Base-by-base conservation (phyloP, 1,140 invertebrate species). In the Antheraea pernyi region DNA sequence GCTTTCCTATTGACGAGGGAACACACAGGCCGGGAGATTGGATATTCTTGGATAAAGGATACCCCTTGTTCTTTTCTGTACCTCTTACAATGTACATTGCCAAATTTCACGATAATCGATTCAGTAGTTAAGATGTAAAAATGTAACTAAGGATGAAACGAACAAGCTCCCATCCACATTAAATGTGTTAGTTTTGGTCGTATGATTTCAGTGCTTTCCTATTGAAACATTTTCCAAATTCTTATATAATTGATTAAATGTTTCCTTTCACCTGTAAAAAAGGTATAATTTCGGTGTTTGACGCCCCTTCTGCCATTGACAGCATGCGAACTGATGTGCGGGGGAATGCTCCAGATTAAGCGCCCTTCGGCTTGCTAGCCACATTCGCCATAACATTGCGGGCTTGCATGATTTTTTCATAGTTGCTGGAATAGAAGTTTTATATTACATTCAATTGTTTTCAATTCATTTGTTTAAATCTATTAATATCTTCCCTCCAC, bases 401-500 rank as follows among this genome's bases (percentile, higher is more conserved):
- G 84, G 79, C 60, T 88, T 88, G 70, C 86, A 91, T 7, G 81
- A 79, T 68, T 89, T 91, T 70, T 91, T 86, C 77, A 91, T 84
- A 16, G 85, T 86, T 89, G 74, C 36, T 36, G 42, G 9, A 59
- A 67, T 0, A 30, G 6, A 48, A 10, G 5, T 60, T 7, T 16
- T 53, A 53, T 16, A 53, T 2, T 53, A 53, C 11, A 6, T 13
- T 53, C 11, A 53, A 13, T 53, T 13, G 7, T 48, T 13, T 48
- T n/a, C n/a, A n/a, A n/a, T n/a, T n/a, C n/a, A n/a, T n/a, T n/a
- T n/a, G n/a, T n/a, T n/a, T n/a, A n/a, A n/a, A n/a, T n/a, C n/a
- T n/a, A n/a, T n/a, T n/a, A 42, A 10, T 10, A 10, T 42, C 11
- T 10, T 10, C 39, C 7, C 39, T 42, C 7, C 11, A 30, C 22